Evolutionary conservation across 2,113 vertebrate genomes (phyloP).

Genomic region (Pyxicephalus adspersus): DNA sequence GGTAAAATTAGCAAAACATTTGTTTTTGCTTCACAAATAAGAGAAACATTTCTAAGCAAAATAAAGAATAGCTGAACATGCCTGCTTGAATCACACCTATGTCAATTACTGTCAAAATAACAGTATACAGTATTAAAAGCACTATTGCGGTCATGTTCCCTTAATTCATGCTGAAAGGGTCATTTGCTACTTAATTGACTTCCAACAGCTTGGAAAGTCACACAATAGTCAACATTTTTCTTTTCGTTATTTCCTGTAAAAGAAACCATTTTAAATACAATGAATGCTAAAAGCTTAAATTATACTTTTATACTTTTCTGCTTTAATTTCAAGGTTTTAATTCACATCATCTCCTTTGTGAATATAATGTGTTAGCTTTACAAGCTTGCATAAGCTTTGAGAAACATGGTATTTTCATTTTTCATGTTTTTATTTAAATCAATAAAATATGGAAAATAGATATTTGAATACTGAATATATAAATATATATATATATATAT

Average conservation of each 20-base stretch:
- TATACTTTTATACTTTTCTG: neutral
- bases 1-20: neutral
- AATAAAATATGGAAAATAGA: too few species aligned
- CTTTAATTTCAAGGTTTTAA: neutral
- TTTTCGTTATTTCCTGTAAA: conserved; percentile 28
- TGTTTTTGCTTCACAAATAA: neutral
- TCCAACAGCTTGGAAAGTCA: conserved; percentile 30
- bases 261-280: conserved; percentile 30
- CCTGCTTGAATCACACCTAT: neutral
- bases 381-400: neutral
- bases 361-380: conserved; percentile 12
- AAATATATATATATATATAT: too few species aligned
- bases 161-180: conserved; percentile 33
- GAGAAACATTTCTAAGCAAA: neutral
- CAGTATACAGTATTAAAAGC: conserved; percentile 21
- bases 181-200: conserved; percentile 43
- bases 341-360: neutral
- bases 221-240: conserved; percentile 38
- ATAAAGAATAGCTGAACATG: neutral
- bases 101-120: conserved; percentile 21
- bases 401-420: neutral
- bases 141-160: conserved; percentile 38
- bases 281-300: conserved; percentile 5
- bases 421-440: too few species aligned
- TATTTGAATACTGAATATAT: too few species aligned